Base-by-base conservation (phyloP, 2,113 vertebrate genomes). In the Lycaon pictus region DNA sequence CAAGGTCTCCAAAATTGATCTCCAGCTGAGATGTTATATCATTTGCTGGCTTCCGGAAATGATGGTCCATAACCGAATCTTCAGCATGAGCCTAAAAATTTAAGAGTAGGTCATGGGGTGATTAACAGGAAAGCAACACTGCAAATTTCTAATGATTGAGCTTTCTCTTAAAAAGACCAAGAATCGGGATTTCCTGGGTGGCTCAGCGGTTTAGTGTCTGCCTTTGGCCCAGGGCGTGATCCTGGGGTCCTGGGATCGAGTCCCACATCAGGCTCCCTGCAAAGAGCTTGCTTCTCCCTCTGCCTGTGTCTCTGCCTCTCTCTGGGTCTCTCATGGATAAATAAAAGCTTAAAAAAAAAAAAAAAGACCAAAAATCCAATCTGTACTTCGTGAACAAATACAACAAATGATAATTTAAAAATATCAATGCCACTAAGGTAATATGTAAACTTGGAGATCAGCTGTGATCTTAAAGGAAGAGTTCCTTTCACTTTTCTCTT, bases 1-100 rank as follows among this genome's bases (percentile, higher is more conserved):
- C 99, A 29, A 99, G 99, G 98, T 99, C 99, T 98, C 99, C 99
- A 17, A 99, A 99, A 98, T 99, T 99, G 97, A 99, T 99, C 99
- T 99, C 99, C 98, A 99, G 99, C 98, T 99, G 99, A 97, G 99
- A 99, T 5, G 99, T 99, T 98, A 99, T 99, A 98, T 99, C 99
- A 25, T 99, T 99, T 96, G 99, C 99, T 4, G 99, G 99, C 98
- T 99, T 99, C 97, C 99, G 99, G 99, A 99, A 99, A 98, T 99
- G 99, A 98, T 99, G 99, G 96, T 99, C 99, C 77, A 99, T 99
- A 6, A 98, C 98, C 0, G 99, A 99, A 94, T 99, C 99, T 72
- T 99, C 99, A 8, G 99, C 98, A 0, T 99, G 98, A 95, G 99
- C 98, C 99, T 99, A 98, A 12, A 97, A 96, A 0, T 10, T 25